Evolutionary conservation across 1,140 invertebrate species (phyloP), one percentile per base, ranked within the genome.

Genomic region (Tribolium castaneum): DNA sequence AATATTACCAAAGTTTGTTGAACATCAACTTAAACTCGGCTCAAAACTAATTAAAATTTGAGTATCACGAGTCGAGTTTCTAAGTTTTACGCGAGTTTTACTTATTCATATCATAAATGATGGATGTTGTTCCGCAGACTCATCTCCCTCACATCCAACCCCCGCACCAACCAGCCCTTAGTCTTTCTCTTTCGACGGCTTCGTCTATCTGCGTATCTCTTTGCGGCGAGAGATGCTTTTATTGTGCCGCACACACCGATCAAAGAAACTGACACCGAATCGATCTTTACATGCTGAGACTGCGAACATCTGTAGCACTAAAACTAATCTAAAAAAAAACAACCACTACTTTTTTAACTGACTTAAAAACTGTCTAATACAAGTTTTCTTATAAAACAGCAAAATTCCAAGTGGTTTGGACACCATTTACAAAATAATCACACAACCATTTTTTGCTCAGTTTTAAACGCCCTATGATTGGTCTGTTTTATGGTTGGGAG

Each of bases 41-140:
- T 76, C 82, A 85, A 85, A 85, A 85, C 84, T 85, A 85, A 85
- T 85, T 85, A 85, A 85, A 85, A 85, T 85, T 85, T 85, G 83
- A 85, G 81, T 80, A 82, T 81, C 79, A 80, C 75, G 54, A 71
- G 80, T 66, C 56, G 80, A 83, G 81, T 83, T 82, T 78, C 78
- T 76, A 84, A 85, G 84, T 85, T 85, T 85, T 85, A 85, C 83
- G 81, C 79, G 78, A 84, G 84, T 70, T 77, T 77, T 70, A 77
- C 59, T 77, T 77, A 77, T 77, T 77, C 75, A 77, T 77, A 71
- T 77, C 75, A 52, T 70, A 70, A 77, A 77, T 77, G 59, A 77
- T 77, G 66, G 59, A 56, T 77, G 75, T 77, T 75, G 72, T 74
- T 74, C 71, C 59, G 59, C 59, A 66, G 59, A 66, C 59, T 66